A percentile compares a stretch with the other conserved stretches of the same genome.
These are phyloP conservation scores for Mormyrus hasselquistii DNA, from an alignment of 2,797 vertebrate genomes.

Conservation along the genomic window DNA sequence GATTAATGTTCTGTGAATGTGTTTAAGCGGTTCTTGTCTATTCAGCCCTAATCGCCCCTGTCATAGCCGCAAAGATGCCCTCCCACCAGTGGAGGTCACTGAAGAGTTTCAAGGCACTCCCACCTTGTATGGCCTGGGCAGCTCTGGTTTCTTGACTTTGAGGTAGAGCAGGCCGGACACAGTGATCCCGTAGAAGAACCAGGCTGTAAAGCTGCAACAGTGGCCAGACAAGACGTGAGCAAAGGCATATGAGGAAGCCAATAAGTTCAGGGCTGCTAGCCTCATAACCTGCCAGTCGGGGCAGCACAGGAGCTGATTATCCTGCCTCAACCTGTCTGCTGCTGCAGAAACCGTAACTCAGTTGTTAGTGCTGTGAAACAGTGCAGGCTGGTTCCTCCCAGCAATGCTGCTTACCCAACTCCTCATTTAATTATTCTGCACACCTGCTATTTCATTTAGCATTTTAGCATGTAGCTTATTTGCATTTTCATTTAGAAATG, in stretches of 20 bases:
- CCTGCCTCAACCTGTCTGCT: background rate
- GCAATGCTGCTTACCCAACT: background rate
- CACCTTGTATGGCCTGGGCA: slow-evolving; percentile 73
- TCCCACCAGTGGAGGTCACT: background rate
- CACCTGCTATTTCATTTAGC: background rate
- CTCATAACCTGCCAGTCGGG: background rate
- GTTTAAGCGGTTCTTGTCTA: background rate
- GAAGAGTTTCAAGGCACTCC: slow-evolving; percentile 22
- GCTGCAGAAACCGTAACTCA: background rate
- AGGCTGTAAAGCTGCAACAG: slow-evolving; percentile 71
- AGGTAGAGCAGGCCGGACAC: slow-evolving; percentile 77
- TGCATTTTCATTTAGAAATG: background rate
- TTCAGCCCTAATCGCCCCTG: background rate
- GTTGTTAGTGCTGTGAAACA: background rate
- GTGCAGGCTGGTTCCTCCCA: background rate
- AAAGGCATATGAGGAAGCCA: background rate
- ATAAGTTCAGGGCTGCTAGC: background rate
- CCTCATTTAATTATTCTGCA: background rate
- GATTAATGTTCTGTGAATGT: background rate
- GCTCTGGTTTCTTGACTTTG: slow-evolving; percentile 75
- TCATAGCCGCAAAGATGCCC: background rate
- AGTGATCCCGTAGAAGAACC: slow-evolving; percentile 76
- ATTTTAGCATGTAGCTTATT: background rate
- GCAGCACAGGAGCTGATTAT: background rate
- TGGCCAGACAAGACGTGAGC: background rate